Evolutionary conservation across 2,797 vertebrate species (phyloP).

Genomic region (Smutsia gigantea): DNA sequence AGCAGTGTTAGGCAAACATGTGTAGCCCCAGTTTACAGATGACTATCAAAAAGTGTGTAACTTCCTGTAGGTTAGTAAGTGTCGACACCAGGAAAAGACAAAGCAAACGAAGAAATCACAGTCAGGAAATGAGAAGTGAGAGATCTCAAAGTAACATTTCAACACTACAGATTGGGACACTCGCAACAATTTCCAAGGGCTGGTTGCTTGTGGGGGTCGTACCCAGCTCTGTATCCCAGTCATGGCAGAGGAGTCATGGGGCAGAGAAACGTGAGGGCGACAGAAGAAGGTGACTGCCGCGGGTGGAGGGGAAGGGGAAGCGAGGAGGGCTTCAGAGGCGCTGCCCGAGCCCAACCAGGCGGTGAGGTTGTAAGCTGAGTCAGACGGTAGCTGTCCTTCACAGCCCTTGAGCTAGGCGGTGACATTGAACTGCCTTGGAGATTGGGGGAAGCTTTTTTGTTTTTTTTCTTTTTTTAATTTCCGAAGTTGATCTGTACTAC

Average conservation of each 20-base stretch:
- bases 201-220: background rate
- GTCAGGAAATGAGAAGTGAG: background rate
- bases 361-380: background rate
- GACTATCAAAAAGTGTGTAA: background rate
- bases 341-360: accelerated
- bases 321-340: background rate
- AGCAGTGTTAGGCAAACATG: background rate
- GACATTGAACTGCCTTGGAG: conserved; percentile 48
- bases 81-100: background rate
- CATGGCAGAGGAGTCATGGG: background rate
- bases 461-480: background rate
- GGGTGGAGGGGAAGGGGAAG: background rate
- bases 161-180: background rate
- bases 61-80: background rate
- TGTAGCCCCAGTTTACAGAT: background rate
- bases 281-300: background rate
- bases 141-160: background rate
- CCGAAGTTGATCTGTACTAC: background rate
- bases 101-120: background rate
- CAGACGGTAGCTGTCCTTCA: background rate
- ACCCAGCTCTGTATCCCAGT: background rate
- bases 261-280: background rate
- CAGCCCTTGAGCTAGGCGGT: conserved; percentile 60
- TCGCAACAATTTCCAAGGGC: background rate
- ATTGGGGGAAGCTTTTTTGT: background rate